Evolutionary conservation across 1,140 invertebrate genomes (phyloP), one percentile per base, ranked within the genome.

Genomic region (Physella acuta): DNA sequence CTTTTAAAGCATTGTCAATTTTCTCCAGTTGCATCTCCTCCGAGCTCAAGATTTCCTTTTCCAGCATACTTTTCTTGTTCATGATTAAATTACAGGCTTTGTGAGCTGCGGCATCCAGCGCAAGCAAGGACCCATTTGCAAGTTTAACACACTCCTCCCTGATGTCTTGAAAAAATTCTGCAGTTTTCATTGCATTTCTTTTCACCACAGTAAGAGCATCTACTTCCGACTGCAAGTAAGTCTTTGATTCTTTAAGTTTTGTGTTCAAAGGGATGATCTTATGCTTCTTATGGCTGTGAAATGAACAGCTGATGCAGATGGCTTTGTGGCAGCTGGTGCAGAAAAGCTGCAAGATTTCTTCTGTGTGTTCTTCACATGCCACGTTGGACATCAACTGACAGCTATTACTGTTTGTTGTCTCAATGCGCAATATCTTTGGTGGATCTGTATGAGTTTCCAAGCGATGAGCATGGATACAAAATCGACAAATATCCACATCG

Each of bases 401-500:
- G 24, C 59, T 49, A 11, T 60, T 67, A 5, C 71, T 66, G 31
- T 73, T 70, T 36, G 71, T 73, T 3, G 75, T 72, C 58, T 80
- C 77, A 56, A 81, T 79, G 31, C 76, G 69, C 49, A 81, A 76
- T 52, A 81, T 78, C 34, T 74, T 79, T 3, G 73, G 72, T 17
- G 75, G 63, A 26, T 73, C 71, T 17, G 71, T 68, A 60, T 81
- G 78, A 51, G 75, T 75, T 53, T 78, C 76, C 17, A 81, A 74
- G 31, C 74, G 71, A 67, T 81, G 80, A 17, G 79, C 75, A 33
- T 79, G 78, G 17, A 81, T 77, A 64, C 80, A 81, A 66, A 80
- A 81, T 59, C 73, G 69, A 58, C 80, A 81, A 55, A 81, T 77
- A 37, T 80, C 78, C 26, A 80, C 63, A 62, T 81, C 78, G 75